A percentile compares a stretch with the other conserved stretches of the same genome.
Evolutionary conservation across 37 sponge, comb jelly and placozoan species (phyloP).

Genomic region (Corticium candelabrum): DNA sequence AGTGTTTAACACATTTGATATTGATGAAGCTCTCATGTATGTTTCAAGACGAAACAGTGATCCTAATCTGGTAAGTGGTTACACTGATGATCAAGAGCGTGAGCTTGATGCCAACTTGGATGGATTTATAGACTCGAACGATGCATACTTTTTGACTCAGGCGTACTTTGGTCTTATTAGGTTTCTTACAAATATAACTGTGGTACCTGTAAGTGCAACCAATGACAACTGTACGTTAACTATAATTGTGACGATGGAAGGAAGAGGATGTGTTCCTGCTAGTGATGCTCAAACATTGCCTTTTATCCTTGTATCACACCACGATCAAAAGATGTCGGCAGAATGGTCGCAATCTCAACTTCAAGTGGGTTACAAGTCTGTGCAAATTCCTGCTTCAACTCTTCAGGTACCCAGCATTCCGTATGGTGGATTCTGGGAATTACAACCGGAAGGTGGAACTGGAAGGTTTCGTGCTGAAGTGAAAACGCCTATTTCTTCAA

Average conservation of each 20-base stretch:
- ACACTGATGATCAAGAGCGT: not conserved
- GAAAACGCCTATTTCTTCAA: not conserved
- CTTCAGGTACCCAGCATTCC: not conserved
- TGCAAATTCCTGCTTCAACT: not conserved
- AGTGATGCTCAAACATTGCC: not conserved
- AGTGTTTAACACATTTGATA: not conserved
- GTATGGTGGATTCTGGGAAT: not conserved
- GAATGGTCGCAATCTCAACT: not conserved
- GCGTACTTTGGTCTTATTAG: conserved; percentile 21
- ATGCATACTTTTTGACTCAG: not conserved
- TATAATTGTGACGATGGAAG: conserved; percentile 21
- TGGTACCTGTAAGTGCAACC: conserved; percentile 15
- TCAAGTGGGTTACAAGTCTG: not conserved
- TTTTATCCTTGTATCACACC: not conserved
- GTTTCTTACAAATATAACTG: conserved; percentile 7
- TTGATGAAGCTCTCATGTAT: not conserved
- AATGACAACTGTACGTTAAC: conserved; percentile 20
- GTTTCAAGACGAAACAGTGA: not conserved
- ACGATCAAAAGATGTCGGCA: not conserved
- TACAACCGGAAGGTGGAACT: not conserved
- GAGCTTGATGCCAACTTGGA: conserved; percentile 9
- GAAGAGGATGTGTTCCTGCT: conserved; percentile 9
- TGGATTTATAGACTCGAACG: not conserved
- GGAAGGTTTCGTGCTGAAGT: not conserved
- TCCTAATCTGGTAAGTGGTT: not conserved